These are phyloP conservation scores for Aphidoletes aphidimyza DNA, from an alignment of 2,888 invertebrate species.

Conservation along the genomic window DNA sequence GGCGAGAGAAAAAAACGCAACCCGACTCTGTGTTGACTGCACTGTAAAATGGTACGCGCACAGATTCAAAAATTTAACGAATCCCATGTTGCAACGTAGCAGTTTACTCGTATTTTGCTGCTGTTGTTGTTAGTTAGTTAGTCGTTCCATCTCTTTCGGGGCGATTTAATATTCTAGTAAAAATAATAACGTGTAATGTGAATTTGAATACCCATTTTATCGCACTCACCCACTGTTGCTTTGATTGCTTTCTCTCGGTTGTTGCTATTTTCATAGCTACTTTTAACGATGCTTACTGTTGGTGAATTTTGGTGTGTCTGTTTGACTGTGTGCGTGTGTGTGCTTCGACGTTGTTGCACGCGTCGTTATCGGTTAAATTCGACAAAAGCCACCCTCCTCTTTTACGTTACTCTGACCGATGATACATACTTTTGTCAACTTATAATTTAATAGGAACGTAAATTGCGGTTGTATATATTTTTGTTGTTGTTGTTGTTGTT, in stretches of 20 bases:
- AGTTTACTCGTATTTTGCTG: not conserved
- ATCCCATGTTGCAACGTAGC: not conserved
- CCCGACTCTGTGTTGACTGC: not conserved
- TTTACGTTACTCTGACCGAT: not conserved
- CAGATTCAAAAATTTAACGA: not conserved
- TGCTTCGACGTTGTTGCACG: constrained; percentile 4
- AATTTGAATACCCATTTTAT: constrained; percentile 35
- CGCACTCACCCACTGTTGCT: constrained; percentile 35
- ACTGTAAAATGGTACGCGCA: not conserved
- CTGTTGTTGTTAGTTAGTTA: not conserved
- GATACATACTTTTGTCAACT: constrained; percentile 49
- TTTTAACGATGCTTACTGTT: not conserved
- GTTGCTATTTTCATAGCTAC: not conserved
- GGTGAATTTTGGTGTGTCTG: too few species aligned
- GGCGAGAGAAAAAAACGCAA: not conserved
- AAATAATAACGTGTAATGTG: constrained; percentile 31
- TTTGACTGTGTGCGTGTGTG: too few species aligned
- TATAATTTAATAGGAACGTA: constrained; percentile 53
- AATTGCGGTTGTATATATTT: constrained; percentile 52
- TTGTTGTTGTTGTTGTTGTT: not conserved
- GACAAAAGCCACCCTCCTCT: constrained; percentile 43
- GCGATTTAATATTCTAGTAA: constrained; percentile 49
- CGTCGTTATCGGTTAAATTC: constrained; percentile 40
- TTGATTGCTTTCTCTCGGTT: constrained; percentile 35
- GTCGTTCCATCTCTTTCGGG: not conserved